Evolutionary conservation across 64 coral and sea anemone species (phyloP).

Genomic region (Catalaphyllia jardinei): DNA sequence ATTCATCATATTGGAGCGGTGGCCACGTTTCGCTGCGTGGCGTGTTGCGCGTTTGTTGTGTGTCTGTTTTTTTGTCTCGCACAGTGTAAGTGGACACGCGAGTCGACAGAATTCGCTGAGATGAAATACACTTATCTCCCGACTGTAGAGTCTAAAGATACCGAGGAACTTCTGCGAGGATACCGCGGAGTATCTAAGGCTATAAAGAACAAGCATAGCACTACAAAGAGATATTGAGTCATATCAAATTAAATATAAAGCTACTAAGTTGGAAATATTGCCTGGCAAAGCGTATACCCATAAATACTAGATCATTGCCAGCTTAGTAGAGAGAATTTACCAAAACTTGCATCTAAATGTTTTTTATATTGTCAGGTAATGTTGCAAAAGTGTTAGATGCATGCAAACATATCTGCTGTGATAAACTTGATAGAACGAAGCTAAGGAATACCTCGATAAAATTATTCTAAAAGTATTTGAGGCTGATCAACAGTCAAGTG

Average conservation of each 20-base stretch:
- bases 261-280: too few relatives aligned
- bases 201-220: constrained; percentile 5
- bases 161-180: constrained; percentile 73
- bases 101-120: constrained; percentile 30
- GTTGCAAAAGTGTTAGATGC: too few relatives aligned
- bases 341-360: too few relatives aligned
- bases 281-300: too few relatives aligned
- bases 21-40: constrained; percentile 74
- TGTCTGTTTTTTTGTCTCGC: constrained; percentile 72
- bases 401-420: too few relatives aligned
- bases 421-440: too few relatives aligned
- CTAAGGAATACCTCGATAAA: too few relatives aligned
- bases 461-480: too few relatives aligned
- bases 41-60: constrained; percentile 61
- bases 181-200: constrained; percentile 38
- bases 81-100: constrained; percentile 70
- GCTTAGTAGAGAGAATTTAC: too few relatives aligned
- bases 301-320: too few relatives aligned
- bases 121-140: constrained; percentile 82
- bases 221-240: background rate
- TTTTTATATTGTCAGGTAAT: too few relatives aligned
- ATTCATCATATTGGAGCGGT: constrained; percentile 89
- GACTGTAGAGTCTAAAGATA: constrained; percentile 77
- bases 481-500: too few relatives aligned
- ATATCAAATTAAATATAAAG: background rate